Evolutionary conservation across 2,888 invertebrate genomes (phyloP), one percentile per base, ranked within the genome.

Genomic region (Hirudinaria manillensis): DNA sequence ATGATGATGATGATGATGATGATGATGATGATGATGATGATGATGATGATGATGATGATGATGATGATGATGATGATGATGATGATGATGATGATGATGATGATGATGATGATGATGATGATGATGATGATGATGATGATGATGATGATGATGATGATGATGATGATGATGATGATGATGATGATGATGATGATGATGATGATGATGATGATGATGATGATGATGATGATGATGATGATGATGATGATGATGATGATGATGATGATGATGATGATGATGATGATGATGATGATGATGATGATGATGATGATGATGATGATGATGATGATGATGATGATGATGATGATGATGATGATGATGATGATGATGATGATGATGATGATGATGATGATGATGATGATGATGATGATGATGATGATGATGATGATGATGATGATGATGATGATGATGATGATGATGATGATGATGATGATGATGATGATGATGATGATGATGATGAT

Each of bases 401-500:
- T 72, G 67, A 74, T 34, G 68, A 70, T 70, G 70, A 70, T 36
- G 19, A 70, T 34, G 70, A 70, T 70, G 70, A 34, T 70, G 70
- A 70, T 70, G 29, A 70, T 70, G 70, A 70, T 70, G 70, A 70
- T 24, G 70, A 70, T 34, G 70, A 70, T 34, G 70, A 70, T 27
- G 74, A 72, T 34, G 36, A 36, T 32, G 66, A 74, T 70, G 38
- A 24, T 70, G 70, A 32, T 70, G 70, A 21, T 70, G 70, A 70
- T 34, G 70, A 70, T 70, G 70, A 70, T 70, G 70, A 70, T 70
- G 70, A 70, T 70, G 70, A 70, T 36, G 70, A 70, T 70, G 70
- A 70, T 70, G 34, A 70, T 27, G 74, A 72, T 72, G 36, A 36
- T 32, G 66, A 72, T 72, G 36, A 71, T 72, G 74, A 38, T 74